Base-by-base conservation (phyloP, 35 echinoderm and acorn worm genomes). In the Antedon bifida region DNA sequence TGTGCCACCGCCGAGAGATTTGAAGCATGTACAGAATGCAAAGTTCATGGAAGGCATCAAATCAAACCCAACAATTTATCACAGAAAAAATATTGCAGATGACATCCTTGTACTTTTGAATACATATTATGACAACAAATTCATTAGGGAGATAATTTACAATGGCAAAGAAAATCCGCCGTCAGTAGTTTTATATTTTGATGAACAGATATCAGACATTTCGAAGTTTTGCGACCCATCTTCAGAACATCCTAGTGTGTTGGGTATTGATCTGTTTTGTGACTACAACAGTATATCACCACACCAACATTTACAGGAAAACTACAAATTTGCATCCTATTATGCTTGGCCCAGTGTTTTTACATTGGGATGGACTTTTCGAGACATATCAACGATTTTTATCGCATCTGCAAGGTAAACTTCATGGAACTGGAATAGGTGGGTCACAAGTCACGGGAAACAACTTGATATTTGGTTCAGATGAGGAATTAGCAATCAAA, bases 11-110 rank as follows among this genome's bases (percentile, higher is more conserved):
- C 84, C 84, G 19, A 77, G 84, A 36, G 84, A 85, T 46, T 14
- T 85, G 8, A 85, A 78, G 23, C 84, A 85, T 12, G 84, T 85
- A 14, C 84, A 85, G 34, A 85, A 85, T 85, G 75, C 84, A 16
- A 77, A 75, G 32, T 84, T 34, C 74, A 32, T n/a, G n/a, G 34
- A 33, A 36, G 19, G n/a, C n/a, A n/a, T n/a, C n/a, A 76, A 32
- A 35, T 33, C 19, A 32, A 34, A 32, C 17, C 19, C 3, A 0
- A 75, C 17, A 28, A 75, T 33, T 56, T 74, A 31, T 21, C 9
- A 7, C 31, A 64, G 33, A 13, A 77, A 75, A 78, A 77, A 85
- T 35, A 3, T 19, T 77, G 84, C 84, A 8, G 84, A 85, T 29
- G 36, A 85, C 34, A 85, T 78, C 16, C 84, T n/a, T n/a, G n/a